Evolutionary conservation across 2,113 vertebrate genomes (phyloP).

Genomic region (Pavo muticus): DNA sequence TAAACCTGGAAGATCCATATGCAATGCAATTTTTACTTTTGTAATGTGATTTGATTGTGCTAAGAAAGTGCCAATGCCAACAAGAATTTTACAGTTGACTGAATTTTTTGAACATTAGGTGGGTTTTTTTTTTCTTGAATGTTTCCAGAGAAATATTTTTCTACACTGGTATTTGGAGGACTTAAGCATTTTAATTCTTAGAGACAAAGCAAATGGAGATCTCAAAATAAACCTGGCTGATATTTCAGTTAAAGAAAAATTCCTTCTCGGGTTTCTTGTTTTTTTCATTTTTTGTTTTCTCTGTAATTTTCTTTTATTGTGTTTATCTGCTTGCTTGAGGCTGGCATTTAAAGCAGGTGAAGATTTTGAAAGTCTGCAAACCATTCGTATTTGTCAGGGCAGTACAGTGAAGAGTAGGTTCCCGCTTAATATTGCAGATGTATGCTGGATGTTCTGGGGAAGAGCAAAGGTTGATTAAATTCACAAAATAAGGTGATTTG

Average conservation of each 20-base stretch:
- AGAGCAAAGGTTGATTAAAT: constrained; percentile 71
- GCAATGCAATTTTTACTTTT: background rate
- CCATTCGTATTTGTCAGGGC: background rate
- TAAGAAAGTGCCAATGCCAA: background rate
- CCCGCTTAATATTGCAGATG: constrained; percentile 58
- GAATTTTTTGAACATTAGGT: background rate
- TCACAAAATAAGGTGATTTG: constrained; percentile 65
- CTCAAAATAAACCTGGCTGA: background rate
- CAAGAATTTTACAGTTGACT: background rate
- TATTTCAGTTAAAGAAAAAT: background rate
- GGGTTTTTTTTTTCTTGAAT: background rate
- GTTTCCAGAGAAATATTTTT: background rate
- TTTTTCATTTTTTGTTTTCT: background rate
- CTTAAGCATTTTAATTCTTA: background rate
- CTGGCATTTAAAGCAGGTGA: background rate
- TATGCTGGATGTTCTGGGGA: constrained; percentile 41
- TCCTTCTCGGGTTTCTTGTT: background rate
- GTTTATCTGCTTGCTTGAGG: background rate
- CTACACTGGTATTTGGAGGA: background rate
- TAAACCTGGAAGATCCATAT: background rate
- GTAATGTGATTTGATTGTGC: constrained; percentile 13
- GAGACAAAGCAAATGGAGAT: background rate
- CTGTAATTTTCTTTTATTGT: background rate
- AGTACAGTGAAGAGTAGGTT: constrained; percentile 30
- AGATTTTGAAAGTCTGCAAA: background rate